Evolutionary conservation across 2,113 vertebrate genomes (phyloP), one percentile per base, ranked within the genome.

Genomic region (Dicrurus megarhynchus): DNA sequence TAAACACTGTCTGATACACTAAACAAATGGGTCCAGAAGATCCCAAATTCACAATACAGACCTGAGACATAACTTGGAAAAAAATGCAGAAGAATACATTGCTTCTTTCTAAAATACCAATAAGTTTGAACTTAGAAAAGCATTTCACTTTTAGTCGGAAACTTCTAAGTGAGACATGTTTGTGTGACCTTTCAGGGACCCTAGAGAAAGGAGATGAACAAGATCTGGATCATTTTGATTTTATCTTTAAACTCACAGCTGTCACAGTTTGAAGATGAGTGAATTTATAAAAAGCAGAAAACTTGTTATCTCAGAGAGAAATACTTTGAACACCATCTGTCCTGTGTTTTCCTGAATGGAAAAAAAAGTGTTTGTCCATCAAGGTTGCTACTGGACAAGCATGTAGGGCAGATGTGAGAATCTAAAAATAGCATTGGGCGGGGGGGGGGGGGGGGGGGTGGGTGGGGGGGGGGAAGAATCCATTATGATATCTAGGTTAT

Each of bases 191-290:
- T 94, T 93, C 53, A 24, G 87, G 71, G 78, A 91, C 89, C 89
- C 59, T 65, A 87, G 61, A 94, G 84, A 93, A 87, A 91, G 87
- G 89, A 91, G 93, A 96, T 77, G 95, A 95, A 73, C 78, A 94
- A 77, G 89, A 91, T 96, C 91, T 94, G 89, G 84, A 94, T 94
- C n/a, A 80, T 79, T 96, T 87, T 1, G 59, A 42, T 94, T 95
- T 96, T 95, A 87, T 92, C 89, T 95, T 95, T 94, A 95, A 89
- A 87, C 49, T 96, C 87, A 73, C 81, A 96, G 94, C 84, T 97
- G 91, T 96, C 94, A 93, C 82, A 60, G 59, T 94, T 92, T 96
- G 82, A 93, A 96, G 83, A 92, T 92, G 95, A 94, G 79, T 91
- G 87, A 96, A 95, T 94, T 91, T 94, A 93, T 93, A 93, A 92